A percentile compares a stretch with the other conserved stretches of the same genome.
Evolutionary conservation across 2,888 invertebrate species (phyloP).

Genomic region (Tinea pellionella): DNA sequence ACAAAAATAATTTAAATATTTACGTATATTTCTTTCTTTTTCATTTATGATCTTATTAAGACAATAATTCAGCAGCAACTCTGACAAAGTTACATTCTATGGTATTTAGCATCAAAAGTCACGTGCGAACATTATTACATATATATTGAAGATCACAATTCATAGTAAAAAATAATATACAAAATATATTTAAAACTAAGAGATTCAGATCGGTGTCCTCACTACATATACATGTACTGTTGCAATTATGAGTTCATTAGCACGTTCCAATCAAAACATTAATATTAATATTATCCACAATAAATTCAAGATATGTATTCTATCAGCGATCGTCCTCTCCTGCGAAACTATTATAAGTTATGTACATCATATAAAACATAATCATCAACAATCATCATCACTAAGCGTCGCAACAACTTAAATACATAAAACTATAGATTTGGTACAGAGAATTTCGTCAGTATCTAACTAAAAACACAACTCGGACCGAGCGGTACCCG

Average conservation of each 20-base stretch:
- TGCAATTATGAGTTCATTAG: not conserved
- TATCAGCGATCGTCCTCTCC: not conserved
- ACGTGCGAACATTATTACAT: constrained; percentile 9
- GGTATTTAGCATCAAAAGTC: not conserved
- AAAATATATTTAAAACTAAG: constrained; percentile 10
- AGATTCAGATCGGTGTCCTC: constrained; percentile 1
- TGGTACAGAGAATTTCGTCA: constrained; percentile 67
- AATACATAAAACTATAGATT: constrained; percentile 53
- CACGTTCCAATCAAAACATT: not conserved
- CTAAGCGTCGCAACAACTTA: constrained; percentile 62
- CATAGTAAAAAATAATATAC: constrained; percentile 7
- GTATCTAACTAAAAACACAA: constrained; percentile 41
- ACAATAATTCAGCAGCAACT: constrained; percentile 55
- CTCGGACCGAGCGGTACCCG: constrained; percentile 5
- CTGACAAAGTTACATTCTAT: constrained; percentile 8
- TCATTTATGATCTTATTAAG: constrained; percentile 60
- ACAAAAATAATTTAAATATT: constrained; percentile 50
- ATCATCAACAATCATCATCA: constrained; percentile 56
- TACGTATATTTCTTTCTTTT: constrained; percentile 64
- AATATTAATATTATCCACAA: not conserved
- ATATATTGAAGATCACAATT: constrained; percentile 13
- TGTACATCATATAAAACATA: constrained; percentile 41
- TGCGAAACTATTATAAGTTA: not conserved
- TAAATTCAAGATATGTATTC: constrained; percentile 9
- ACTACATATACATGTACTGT: not conserved